phyloP scores from a whole-genome alignment of 2,797 vertebrate species.

The Rousettus madagascariensis region DNA sequence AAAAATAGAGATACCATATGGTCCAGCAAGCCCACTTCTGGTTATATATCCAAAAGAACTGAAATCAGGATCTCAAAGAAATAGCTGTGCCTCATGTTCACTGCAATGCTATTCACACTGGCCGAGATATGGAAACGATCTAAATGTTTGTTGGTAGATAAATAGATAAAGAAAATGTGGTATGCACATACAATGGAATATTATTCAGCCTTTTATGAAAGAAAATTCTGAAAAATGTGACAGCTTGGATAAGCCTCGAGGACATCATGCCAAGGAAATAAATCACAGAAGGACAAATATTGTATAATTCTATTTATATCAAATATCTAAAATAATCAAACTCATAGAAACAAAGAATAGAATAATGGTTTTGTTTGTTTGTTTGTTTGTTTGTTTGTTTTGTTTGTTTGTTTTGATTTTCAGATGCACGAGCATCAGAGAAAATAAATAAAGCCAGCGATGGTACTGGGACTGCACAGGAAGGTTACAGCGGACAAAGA shows the following conservation, averaged over 20 bases:
- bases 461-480: neutral
- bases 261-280: neutral
- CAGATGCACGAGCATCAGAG: neutral
- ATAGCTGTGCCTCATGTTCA: neutral
- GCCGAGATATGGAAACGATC: neutral
- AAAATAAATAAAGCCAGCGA: neutral
- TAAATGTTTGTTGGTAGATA: neutral
- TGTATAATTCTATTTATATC: neutral
- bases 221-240: neutral
- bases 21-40: neutral
- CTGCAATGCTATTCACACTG: neutral
- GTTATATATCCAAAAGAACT: neutral
- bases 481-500: neutral
- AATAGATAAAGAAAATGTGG: neutral
- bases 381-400: neutral
- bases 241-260: neutral
- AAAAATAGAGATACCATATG: neutral
- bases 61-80: neutral
- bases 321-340: neutral
- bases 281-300: neutral
- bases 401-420: neutral
- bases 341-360: neutral
- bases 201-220: neutral
- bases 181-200: neutral
- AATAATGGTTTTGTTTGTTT: neutral